Evolutionary conservation across 2,113 vertebrate species (phyloP), one percentile per base, ranked within the genome.

Genomic region (Cephalopholis sonnerati): DNA sequence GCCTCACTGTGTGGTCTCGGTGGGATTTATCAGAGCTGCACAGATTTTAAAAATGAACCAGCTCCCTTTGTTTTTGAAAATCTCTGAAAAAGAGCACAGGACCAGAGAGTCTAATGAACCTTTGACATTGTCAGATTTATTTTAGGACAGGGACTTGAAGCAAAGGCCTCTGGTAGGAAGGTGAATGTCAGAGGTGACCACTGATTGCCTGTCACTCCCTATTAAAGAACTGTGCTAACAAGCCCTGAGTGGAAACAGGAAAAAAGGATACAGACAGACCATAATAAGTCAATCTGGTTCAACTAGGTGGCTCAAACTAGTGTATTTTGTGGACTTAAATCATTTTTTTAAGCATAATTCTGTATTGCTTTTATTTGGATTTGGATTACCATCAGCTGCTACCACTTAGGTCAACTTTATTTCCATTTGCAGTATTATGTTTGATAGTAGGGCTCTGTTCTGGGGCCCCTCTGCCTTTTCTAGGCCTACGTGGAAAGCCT

Each of bases 91-190:
- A 66, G 29, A 66, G 29, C n/a, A 25, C 39, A 48, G 55, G 25
- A 77, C 25, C 64, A 82, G 36, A 58, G 74, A 58, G n/a, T 24
- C 27, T n/a, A 5, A 41, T 53, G 46, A 79, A 72, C 77, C 57
- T 81, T 78, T 89, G 73, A 67, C 84, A 63, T 63, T 86, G 82
- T 91, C 77, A 86, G 64, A 63, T 65, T 64, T 74, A 74, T 83
- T 90, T 79, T 51, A 54, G 65, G 32, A 66, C 7, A 17, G 51
- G 7, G 55, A 55, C 53, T 82, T 70, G 24, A 83, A 73, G 59
- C 1, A 24, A 59, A n/a, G 25, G 16, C 63, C 44, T 59, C 39
- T 71, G 71, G 50, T n/a, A 63, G 50, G 66, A 73, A 74, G 16
- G 44, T 72, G 86, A 86, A 86, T 86, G 76, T 84, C 75, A 25